These are phyloP conservation scores for Ladona fulva DNA, from an alignment of 1,140 invertebrate genomes.

Conservation along the genomic window DNA sequence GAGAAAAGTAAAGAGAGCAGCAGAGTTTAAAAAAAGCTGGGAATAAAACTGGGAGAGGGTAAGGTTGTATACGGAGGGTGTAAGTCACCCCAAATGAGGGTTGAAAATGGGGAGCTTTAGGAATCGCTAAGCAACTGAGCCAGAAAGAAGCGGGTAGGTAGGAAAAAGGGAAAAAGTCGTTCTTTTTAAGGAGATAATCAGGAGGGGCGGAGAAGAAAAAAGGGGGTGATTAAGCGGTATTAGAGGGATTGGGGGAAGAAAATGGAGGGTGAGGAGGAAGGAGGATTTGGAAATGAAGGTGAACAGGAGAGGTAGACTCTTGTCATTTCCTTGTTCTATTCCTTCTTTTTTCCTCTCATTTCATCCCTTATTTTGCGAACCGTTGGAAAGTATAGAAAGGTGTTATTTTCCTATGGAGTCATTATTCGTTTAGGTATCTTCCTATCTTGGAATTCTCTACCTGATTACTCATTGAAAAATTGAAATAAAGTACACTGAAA, in stretches of 20 bases:
- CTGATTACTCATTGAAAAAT: no score
- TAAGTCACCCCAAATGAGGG: constrained; percentile 6
- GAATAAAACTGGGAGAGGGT: not conserved
- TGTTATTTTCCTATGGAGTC: no score
- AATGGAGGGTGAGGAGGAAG: not conserved
- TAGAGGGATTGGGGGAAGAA: not conserved
- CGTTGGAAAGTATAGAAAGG: no score
- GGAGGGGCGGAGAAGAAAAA: not conserved
- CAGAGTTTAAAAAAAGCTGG: not conserved
- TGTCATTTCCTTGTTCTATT: no score
- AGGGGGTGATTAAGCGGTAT: not conserved
- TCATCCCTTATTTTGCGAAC: no score
- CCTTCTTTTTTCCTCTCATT: no score
- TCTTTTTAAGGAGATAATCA: not conserved
- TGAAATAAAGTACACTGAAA: no score
- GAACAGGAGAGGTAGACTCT: not conserved
- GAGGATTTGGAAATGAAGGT: not conserved
- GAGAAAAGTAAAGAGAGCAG: not conserved
- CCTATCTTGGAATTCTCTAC: no score
- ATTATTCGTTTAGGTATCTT: no score
- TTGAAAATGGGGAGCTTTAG: not conserved
- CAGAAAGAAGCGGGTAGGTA: not conserved
- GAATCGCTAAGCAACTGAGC: not conserved
- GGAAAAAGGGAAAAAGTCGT: not conserved
- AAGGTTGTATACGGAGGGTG: not conserved